Evolutionary conservation across 2,888 invertebrate genomes (phyloP).

Genomic region (Perizoma affinitatum): DNA sequence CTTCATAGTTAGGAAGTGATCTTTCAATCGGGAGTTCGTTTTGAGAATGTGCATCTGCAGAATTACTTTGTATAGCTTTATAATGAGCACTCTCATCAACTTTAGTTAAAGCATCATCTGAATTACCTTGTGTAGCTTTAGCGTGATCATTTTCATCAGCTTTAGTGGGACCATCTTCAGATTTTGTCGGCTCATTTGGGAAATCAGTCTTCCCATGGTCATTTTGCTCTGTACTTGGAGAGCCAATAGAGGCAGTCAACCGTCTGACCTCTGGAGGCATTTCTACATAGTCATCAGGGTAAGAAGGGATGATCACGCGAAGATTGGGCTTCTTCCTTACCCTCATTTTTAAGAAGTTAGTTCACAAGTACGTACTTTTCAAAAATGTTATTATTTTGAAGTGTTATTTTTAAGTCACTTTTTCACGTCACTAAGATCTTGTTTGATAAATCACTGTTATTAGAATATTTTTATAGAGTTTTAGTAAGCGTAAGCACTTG

Average conservation of each 20-base stretch:
- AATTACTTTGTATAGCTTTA: no score
- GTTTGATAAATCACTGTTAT: slow-evolving; percentile 22
- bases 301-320: slow-evolving; percentile 64
- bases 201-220: slow-evolving; percentile 15
- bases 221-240: slow-evolving; percentile 9
- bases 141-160: not conserved
- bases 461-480: slow-evolving; percentile 8
- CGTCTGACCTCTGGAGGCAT: slow-evolving; percentile 65
- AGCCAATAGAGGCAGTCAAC: slow-evolving; percentile 41
- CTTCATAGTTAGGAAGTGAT: no score
- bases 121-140: not conserved
- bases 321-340: slow-evolving; percentile 69
- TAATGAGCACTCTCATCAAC: no score
- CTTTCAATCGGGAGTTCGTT: no score
- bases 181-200: slow-evolving; percentile 1
- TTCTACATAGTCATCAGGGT: slow-evolving; percentile 71
- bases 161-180: not conserved
- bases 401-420: slow-evolving; percentile 15
- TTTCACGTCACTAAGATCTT: slow-evolving; percentile 14
- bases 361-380: no score
- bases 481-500: slow-evolving; percentile 7
- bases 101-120: no score
- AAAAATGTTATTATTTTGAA: slow-evolving; percentile 3
- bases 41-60: no score
- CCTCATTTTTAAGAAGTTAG: slow-evolving; percentile 53